These are phyloP conservation scores for Babyrousa celebensis DNA, from an alignment of 2,797 vertebrate genomes.

Conservation along the genomic window DNA sequence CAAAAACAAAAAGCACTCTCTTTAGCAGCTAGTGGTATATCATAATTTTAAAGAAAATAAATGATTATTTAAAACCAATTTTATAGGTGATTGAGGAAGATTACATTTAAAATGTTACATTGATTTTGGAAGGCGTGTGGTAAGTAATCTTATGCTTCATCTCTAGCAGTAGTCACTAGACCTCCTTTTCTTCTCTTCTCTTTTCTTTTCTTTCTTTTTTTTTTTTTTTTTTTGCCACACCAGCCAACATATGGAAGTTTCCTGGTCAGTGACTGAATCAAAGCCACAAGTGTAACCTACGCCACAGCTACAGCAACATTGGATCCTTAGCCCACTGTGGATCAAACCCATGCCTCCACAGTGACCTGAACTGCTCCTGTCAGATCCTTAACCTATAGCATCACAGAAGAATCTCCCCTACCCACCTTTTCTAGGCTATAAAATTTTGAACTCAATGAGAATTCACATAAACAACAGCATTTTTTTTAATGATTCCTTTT, in stretches of 20 bases:
- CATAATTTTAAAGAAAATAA: not conserved
- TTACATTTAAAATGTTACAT: not conserved
- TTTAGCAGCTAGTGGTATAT: not conserved
- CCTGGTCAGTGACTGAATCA: no score
- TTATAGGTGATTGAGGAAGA: not conserved
- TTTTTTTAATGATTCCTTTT: not conserved
- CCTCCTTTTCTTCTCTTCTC: no score
- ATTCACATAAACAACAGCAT: not conserved
- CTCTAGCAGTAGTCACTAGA: not conserved
- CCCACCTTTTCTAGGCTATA: not conserved
- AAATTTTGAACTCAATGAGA: not conserved
- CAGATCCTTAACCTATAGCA: no score
- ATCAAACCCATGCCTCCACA: no score
- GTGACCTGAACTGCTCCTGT: no score
- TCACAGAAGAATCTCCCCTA: no score
- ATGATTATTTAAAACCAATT: not conserved
- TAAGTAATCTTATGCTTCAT: not conserved
- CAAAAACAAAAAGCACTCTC: not conserved
- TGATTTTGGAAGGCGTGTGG: not conserved
- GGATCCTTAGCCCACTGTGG: no score
- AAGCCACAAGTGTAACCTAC: no score
- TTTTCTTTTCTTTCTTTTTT: no score
- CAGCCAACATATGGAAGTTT: no score
- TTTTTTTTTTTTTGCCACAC: no score
- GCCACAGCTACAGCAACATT: no score